Conservation (phyloP, 1,140 invertebrate species). For the Drosophila azteca region DNA sequence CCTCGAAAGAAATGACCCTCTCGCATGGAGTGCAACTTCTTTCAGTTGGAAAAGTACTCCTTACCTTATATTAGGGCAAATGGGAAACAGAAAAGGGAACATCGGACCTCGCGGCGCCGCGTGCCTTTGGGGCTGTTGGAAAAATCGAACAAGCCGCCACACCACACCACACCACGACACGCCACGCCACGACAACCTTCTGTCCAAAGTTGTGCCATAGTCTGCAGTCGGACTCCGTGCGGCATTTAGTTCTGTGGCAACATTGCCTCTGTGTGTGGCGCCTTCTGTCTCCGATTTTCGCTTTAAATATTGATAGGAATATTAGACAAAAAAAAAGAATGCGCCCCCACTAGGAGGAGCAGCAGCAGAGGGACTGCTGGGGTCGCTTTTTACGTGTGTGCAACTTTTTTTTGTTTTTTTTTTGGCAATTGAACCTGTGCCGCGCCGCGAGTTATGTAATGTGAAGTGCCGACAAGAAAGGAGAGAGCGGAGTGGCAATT, state of each 20-base stretch:
- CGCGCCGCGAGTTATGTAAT: constrained; percentile 35
- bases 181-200: constrained; percentile 28
- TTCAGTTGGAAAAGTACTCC: not conserved
- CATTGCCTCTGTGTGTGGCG: not conserved
- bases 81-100: too few species aligned
- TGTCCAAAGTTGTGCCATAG: too few species aligned
- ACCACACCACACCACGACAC: constrained; percentile 50
- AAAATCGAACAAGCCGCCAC: constrained; percentile 74
- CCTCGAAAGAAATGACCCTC: too few species aligned
- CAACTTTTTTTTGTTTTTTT: constrained; percentile 15
- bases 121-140: constrained; percentile 37
- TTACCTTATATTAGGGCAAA: not conserved
- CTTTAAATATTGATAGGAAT: constrained; percentile 56
- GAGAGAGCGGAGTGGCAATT: too few species aligned
- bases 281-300: not conserved
- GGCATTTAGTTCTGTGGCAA: constrained; percentile 10
- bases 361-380: too few species aligned
- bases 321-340: constrained; percentile 25
- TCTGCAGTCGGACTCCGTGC: constrained; percentile 15
- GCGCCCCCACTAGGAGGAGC: not conserved
- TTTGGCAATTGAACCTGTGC: constrained; percentile 19
- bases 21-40: too few species aligned
- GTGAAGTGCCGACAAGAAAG: too few species aligned
- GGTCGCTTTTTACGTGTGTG: constrained; percentile 17
- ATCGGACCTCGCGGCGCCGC: constrained; percentile 49